Base-by-base conservation (phyloP, 2,888 invertebrate genomes). In the Ophonus ardosiacus region DNA sequence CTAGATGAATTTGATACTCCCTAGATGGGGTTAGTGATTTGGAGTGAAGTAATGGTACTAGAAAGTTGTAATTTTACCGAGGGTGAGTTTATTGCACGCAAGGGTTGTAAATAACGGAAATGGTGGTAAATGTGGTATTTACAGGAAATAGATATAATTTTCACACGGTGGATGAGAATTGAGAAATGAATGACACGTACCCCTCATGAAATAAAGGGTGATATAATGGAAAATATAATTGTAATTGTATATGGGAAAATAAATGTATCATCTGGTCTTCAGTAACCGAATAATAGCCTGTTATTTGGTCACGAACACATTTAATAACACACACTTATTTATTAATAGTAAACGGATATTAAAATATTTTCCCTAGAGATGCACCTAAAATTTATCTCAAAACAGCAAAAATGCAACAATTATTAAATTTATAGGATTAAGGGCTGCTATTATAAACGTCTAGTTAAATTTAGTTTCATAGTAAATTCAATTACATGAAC, bases 1-100 rank as follows among this genome's bases (percentile, higher is more conserved):
- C 78, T 78, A 78, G 78, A 78, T 78, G 38, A 78, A 78, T 78
- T 78, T 78, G 78, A 78, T 78, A 78, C 78, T 57, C 56, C n/a
- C 3, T 13, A 74, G 71, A 74, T 74, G 71, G 71, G 71, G 71
- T 74, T 43, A 18, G 10, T 40, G 71, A 74, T 74, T 43, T 43
- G 18, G 13, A 40, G 68, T 15, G 17, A 43, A 74, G 40, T 74
- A 74, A 74, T 74, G 71, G 43, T 74, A 43, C 17, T 74, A 43
- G 71, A 18, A 43, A 18, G 71, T 43, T 18, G 17, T 74, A 74
- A 40, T 74, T 68, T 43, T 74, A 31, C 31, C n/a, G 40, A 24
- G 71, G 71, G 71, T 74, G 40, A n/a, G 71, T 68, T 21, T 38
- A 38, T 38, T 31, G 38, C 31, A 31, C 15, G 68, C 4, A 68